phyloP scores from a whole-genome alignment of 2,888 invertebrate genomes.

The Aricia artaxerxes region DNA sequence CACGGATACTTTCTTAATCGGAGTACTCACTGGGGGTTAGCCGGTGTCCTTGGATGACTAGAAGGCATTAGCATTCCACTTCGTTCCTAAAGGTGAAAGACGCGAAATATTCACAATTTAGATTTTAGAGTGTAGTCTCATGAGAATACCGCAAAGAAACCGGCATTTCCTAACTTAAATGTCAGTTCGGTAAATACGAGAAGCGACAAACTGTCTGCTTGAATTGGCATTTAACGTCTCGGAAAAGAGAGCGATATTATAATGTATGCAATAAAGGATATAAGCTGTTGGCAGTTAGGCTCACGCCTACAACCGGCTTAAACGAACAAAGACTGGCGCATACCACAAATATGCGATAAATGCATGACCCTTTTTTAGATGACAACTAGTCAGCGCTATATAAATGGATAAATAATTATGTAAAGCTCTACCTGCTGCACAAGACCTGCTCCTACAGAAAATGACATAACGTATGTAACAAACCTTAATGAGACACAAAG shows the following conservation, averaged over 20 bases:
- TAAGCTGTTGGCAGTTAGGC: constrained; percentile 48
- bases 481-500: constrained; percentile 15
- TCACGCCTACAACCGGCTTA: constrained; percentile 52
- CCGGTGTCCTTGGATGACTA: background rate
- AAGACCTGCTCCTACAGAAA: background rate
- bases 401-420: background rate
- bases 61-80: background rate
- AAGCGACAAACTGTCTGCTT: constrained; percentile 33
- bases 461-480: constrained; percentile 6
- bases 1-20: background rate
- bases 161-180: background rate
- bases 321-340: constrained; percentile 47
- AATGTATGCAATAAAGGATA: constrained; percentile 51
- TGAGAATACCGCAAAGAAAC: background rate
- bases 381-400: background rate
- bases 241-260: constrained; percentile 1
- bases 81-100: background rate
- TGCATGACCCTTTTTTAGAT: background rate
- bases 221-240: constrained; percentile 19
- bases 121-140: background rate
- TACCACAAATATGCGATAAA: constrained; percentile 35
- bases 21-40: background rate
- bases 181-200: background rate
- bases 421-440: background rate
- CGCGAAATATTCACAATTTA: background rate